These are phyloP conservation scores for Trichechus manatus DNA, from an alignment of 2,113 vertebrate species.

Conservation along the genomic window DNA sequence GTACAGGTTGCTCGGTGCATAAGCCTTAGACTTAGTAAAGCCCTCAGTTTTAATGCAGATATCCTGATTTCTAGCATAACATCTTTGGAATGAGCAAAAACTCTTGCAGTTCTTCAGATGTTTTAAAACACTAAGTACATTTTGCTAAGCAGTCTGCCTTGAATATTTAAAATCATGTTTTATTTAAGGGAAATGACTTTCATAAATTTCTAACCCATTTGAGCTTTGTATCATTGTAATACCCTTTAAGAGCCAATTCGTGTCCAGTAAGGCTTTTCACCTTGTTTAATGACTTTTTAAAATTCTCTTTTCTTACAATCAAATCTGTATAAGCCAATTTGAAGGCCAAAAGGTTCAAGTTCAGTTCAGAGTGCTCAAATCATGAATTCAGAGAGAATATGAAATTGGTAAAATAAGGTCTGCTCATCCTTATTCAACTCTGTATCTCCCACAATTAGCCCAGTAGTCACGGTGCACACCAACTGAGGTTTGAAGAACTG, in stretches of 20 bases:
- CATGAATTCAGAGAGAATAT: constrained; percentile 64
- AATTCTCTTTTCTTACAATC: constrained; percentile 78
- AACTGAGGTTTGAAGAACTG: neutral
- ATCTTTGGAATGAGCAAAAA: constrained; percentile 53
- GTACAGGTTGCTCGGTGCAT: too few relatives aligned
- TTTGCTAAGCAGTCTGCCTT: constrained; percentile 63
- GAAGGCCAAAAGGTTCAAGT: constrained; percentile 79
- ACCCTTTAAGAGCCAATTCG: constrained; percentile 81
- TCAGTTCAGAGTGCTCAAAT: constrained; percentile 75
- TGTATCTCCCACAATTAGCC: neutral
- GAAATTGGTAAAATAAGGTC: constrained; percentile 59
- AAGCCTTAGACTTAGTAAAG: too few relatives aligned
- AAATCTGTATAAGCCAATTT: constrained; percentile 65
- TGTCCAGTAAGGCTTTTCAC: constrained; percentile 82
- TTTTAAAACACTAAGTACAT: constrained; percentile 69
- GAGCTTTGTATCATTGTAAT: constrained; percentile 82
- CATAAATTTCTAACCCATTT: constrained; percentile 82
- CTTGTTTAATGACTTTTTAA: constrained; percentile 83
- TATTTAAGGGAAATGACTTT: constrained; percentile 81
- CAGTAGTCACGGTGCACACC: neutral
- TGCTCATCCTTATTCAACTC: constrained; percentile 44
- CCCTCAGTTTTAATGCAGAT: neutral
- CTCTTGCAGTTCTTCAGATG: constrained; percentile 48
- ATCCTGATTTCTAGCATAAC: neutral
- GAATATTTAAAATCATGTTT: constrained; percentile 82